These are phyloP conservation scores for Ochropacha duplaris DNA, from an alignment of 2,888 invertebrate species.

Conservation along the genomic window DNA sequence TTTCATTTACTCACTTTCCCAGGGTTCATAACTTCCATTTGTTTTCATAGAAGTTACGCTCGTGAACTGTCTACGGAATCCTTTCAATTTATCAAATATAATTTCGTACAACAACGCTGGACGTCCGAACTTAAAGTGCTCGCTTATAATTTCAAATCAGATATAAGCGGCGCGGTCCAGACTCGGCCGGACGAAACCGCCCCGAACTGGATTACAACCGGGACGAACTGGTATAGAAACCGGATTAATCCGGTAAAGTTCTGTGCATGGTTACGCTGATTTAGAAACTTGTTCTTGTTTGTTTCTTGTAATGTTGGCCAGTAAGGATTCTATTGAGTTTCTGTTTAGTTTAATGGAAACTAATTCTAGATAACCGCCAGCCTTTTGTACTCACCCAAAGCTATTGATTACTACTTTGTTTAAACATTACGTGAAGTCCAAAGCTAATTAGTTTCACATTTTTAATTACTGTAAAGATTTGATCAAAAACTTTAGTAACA, in stretches of 20 bases:
- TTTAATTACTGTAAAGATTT: neutral
- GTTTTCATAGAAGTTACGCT: neutral
- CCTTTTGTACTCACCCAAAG: conserved; percentile 29
- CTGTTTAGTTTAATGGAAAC: conserved; percentile 50
- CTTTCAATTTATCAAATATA: conserved; percentile 26
- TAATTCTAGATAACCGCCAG: conserved; percentile 50
- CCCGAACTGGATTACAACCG: conserved; percentile 62
- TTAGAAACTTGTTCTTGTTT: conserved; percentile 70
- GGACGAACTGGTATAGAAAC: conserved; percentile 58
- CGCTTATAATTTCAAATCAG: conserved; percentile 73
- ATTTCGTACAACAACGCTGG: conserved; percentile 16
- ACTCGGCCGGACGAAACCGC: conserved; percentile 45
- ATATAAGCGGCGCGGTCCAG: conserved; percentile 45
- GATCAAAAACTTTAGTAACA: neutral
- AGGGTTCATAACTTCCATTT: neutral
- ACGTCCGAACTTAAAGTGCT: conserved; percentile 40
- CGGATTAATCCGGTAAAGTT: conserved; percentile 72
- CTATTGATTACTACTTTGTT: neutral
- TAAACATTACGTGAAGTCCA: neutral
- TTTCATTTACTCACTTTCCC: neutral
- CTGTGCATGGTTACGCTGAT: conserved; percentile 76
- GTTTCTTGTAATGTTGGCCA: conserved; percentile 63
- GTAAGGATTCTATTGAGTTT: conserved; percentile 35
- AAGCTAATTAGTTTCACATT: neutral
- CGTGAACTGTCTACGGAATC: conserved; percentile 16